phyloP scores from a whole-genome alignment of 2,113 vertebrate genomes.

The Burhinus oedicnemus region DNA sequence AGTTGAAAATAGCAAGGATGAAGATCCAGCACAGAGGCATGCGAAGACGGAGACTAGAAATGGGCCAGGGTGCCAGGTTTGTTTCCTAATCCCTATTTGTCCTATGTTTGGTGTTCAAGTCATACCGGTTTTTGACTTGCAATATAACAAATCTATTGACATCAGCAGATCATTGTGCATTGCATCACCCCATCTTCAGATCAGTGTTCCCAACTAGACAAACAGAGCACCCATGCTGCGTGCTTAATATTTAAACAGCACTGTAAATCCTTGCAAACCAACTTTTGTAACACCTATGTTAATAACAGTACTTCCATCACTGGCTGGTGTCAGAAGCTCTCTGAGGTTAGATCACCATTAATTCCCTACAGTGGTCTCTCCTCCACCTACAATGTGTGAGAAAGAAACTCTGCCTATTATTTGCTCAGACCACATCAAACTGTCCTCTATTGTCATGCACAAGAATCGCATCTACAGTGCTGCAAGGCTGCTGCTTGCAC shows the following conservation, averaged over 20 bases:
- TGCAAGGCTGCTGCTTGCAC: background rate
- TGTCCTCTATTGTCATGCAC: background rate
- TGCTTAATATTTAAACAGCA: conserved; percentile 32
- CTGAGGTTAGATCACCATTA: background rate
- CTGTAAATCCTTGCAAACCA: background rate
- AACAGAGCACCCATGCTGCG: background rate
- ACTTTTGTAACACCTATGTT: background rate
- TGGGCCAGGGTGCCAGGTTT: background rate
- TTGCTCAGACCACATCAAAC: background rate
- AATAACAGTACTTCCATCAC: background rate
- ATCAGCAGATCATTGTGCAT: conserved; percentile 19
- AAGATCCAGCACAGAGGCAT: background rate
- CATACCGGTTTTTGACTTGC: background rate
- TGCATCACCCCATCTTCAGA: conserved; percentile 37
- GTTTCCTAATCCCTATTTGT: background rate
- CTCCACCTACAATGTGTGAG: background rate
- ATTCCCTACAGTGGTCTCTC: background rate
- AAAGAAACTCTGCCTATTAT: background rate
- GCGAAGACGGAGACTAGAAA: background rate
- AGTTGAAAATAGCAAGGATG: background rate
- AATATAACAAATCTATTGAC: background rate
- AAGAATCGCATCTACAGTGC: background rate
- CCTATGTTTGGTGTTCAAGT: background rate
- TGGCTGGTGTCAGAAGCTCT: background rate
- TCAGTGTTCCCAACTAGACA: background rate